A percentile compares a stretch with the other conserved stretches of the same genome.
Conservation (phyloP, 2,113 vertebrate genomes). For the Cyanoramphus novaezelandiae region DNA sequence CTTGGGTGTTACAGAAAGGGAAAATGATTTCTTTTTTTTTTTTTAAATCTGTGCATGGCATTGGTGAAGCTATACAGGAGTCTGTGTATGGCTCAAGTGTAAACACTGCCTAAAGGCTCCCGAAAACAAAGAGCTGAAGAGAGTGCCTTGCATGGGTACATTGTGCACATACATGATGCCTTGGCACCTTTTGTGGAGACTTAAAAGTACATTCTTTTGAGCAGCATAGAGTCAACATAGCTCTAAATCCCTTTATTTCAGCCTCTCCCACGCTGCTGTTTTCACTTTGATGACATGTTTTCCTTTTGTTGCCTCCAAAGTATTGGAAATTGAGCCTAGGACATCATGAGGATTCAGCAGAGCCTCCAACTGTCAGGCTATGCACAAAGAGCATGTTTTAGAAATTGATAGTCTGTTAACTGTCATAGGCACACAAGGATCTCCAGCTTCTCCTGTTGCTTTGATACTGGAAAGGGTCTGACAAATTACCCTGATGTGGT, state of each 20-base stretch:
- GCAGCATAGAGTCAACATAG: neutral
- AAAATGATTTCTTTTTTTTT: neutral
- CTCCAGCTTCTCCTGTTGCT: constrained; percentile 9
- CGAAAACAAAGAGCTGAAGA: neutral
- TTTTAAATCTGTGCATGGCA: neutral
- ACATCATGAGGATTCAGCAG: neutral
- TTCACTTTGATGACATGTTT: neutral
- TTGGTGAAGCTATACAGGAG: neutral
- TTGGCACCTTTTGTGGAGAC: neutral
- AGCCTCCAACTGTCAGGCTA: neutral
- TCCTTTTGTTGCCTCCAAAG: neutral
- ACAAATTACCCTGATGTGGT: neutral
- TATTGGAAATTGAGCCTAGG: constrained; percentile 13
- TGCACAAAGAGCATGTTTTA: neutral
- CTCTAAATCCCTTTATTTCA: neutral
- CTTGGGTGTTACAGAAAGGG: neutral
- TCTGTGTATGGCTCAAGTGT: neutral
- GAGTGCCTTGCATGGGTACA: neutral
- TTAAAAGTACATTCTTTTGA: neutral
- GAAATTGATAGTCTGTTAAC: neutral
- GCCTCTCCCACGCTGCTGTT: neutral
- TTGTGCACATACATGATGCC: neutral
- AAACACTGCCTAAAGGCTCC: neutral
- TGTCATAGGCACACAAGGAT: neutral
- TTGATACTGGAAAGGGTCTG: constrained; percentile 3